Base-by-base conservation (phyloP, 2,888 invertebrate genomes). In the Chorisops tibialis region DNA sequence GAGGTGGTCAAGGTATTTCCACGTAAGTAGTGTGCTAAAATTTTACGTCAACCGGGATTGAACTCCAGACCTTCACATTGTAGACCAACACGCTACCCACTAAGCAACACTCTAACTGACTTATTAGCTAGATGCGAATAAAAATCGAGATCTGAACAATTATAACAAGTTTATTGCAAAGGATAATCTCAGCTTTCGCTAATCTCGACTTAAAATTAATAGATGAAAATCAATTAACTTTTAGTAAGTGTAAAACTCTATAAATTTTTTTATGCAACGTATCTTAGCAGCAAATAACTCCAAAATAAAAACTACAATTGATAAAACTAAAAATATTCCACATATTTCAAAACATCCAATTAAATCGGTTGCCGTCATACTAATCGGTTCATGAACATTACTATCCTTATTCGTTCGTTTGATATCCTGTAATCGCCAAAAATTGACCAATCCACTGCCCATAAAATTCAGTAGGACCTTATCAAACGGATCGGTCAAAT, bases 401-500 rank as follows among this genome's bases (percentile, higher is more conserved):
- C 30, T 30, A 1, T 30, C 30, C 9, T 9, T 41, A 5, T 41
- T 7, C 2, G 9, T 41, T 41, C 7, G 5, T 5, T 30, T 16
- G 47, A 18, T n/a, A 4, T 18, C 19, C 9, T 49, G 24, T n/a
- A 9, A 11, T 35, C 16, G 3, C 59, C 52, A 61, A 11, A 16
- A 22, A 16, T 7, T 38, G 4, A 47, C 24, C n/a, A 62, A 24
- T 18, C 62, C 63, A 51, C 52, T 62, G 9, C 21, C 50, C 4
- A 45, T 22, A 14, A 62, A 49, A 22, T 43, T 38, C 22, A 47
- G 11, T 11, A 65, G 21, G 12, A 58, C 37, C 14, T 35, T 39
- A 58, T 65, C 43, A 19, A 65, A 51, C 19, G 51, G 4, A 2
- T 41, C n/a, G 7, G 21, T 39, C 2, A 65, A 22, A 52, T 51